Evolutionary conservation across 2,888 invertebrate genomes (phyloP).

Genomic region (Euphydryas editha): DNA sequence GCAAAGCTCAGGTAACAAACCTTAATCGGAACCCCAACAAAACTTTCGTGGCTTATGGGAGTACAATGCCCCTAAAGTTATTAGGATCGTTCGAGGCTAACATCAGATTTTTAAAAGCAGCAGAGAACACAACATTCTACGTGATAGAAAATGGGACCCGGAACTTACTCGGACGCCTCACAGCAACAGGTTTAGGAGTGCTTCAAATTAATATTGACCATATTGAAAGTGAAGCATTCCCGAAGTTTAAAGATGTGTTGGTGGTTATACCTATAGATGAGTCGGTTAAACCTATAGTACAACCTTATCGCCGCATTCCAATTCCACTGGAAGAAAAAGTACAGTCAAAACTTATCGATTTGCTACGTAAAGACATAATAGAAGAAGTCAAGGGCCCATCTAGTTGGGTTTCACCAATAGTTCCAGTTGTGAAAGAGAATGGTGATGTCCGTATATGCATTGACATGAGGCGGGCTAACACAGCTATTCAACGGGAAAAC

Average conservation of each 20-base stretch:
- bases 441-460: conserved; percentile 41
- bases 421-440: conserved; percentile 40
- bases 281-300: background rate
- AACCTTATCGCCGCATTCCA: background rate
- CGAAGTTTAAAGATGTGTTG: background rate
- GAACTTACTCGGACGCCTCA: background rate
- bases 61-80: background rate
- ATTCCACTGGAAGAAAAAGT: conserved; percentile 12
- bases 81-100: background rate
- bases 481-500: conserved; percentile 17
- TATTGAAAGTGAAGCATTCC: background rate
- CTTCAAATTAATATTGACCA: background rate
- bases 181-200: background rate
- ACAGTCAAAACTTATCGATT: background rate
- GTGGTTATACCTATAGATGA: background rate
- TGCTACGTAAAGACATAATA: conserved; percentile 39
- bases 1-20: background rate
- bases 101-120: background rate
- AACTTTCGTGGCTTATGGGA: background rate
- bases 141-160: background rate
- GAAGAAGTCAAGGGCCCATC: conserved; percentile 39
- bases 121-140: background rate
- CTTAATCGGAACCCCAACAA: background rate
- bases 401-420: conserved; percentile 26
- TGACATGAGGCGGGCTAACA: conserved; percentile 18